Percentiles rank a stretch among this genome's conserved stretches.
These are phyloP conservation scores for Macrostomum cliftonense DNA, from an alignment of 2,888 invertebrate genomes.

Conservation along the genomic window DNA sequence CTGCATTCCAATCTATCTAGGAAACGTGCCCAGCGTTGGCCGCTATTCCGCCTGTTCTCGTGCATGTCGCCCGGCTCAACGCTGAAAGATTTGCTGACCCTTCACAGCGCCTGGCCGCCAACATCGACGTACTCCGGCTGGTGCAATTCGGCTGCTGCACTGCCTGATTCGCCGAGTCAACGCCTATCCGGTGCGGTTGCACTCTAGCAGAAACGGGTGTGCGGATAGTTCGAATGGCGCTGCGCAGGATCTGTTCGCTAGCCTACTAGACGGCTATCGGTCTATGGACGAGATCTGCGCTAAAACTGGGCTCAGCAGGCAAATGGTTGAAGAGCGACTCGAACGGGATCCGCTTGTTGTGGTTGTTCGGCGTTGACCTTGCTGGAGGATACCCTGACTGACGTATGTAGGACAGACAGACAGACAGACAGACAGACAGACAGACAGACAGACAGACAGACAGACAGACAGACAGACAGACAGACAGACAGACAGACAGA, in stretches of 20 bases:
- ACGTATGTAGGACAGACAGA: too few species aligned
- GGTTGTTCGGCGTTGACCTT: too few species aligned
- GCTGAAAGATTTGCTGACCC: background rate
- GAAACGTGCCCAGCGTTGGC: background rate
- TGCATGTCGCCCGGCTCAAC: background rate
- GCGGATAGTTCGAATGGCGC: background rate
- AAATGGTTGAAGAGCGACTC: too few species aligned
- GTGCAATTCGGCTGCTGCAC: slow-evolving; percentile 72
- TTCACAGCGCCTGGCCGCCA: background rate
- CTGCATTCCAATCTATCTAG: too few species aligned
- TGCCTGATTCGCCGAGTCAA: slow-evolving; percentile 61
- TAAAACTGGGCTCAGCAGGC: slow-evolving; percentile 41
- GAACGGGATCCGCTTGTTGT: too few species aligned
- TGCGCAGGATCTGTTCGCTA: background rate
- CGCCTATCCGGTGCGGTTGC: slow-evolving; percentile 42
- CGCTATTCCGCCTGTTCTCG: slow-evolving; percentile 1
- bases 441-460: too few species aligned
- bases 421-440: too few species aligned
- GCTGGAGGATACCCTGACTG: too few species aligned
- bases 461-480: too few species aligned
- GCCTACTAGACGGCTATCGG: slow-evolving; percentile 22
- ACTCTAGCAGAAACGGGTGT: slow-evolving; percentile 6
- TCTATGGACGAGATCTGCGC: slow-evolving; percentile 79
- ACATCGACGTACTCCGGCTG: slow-evolving; percentile 32
- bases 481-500: too few species aligned